Base-by-base conservation (phyloP, 2,113 vertebrate species). In the Raja brachyura region DNA sequence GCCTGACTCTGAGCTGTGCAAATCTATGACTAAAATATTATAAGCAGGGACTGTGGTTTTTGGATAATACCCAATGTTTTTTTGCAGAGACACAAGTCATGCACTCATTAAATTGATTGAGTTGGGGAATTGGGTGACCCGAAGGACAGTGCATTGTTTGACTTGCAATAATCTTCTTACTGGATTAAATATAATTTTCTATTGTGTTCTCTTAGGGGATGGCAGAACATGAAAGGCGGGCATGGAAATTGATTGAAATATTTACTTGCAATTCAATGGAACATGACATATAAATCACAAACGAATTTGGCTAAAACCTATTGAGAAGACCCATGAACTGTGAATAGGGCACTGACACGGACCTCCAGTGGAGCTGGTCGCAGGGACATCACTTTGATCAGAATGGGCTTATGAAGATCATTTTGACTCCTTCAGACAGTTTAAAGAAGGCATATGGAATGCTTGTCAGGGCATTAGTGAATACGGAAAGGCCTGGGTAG, bases 101-200 rank as follows among this genome's bases (percentile, higher is more conserved):
- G 25, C 59, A 73, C 59, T 31, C 83, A 88, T 88, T 88, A 63
- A 63, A 14, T 31, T 88, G 83, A 88, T 66, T 88, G 59, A 88
- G 14, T 88, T 88, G 83, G n/a, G 83, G 28, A 88, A 63, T 88
- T 88, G 59, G 13, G 18, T 66, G 10, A 31, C 28, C 28, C 83
- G 1, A 63, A 66, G 59, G 59, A 88, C 18, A 63, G 11, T 0
- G 25, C 59, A 88, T 88, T 31, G 39, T n/a, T 66, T 4, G 11
- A n/a, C 81, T 85, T 13, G 59, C n/a, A 88, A 88, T 88, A 66
- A 88, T 31, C 59, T 20, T 63, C 83, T 31, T 31, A 33, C 83
- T 63, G 83, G 59, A 86, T 86, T 63, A 86, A 86, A 59, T 66
- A 2, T 88, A 88, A 31, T 88, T 88, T 63, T 86, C 9, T 63